Evolutionary conservation across 1,140 invertebrate species (phyloP).

Genomic region (Eueides isabella): DNA sequence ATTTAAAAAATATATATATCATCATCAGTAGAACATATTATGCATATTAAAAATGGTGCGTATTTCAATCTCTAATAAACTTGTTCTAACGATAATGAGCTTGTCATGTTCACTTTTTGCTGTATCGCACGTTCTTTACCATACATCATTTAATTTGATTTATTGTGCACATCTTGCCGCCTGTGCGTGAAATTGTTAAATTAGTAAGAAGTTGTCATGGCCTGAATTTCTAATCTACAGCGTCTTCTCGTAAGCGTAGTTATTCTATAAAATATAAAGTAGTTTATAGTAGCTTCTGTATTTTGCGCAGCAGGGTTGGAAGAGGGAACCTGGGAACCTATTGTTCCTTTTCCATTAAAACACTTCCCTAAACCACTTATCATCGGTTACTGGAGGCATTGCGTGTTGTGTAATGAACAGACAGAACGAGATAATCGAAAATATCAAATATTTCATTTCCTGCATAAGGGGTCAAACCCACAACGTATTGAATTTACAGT

Average conservation of each 20-base stretch:
- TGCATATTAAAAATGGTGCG: not conserved
- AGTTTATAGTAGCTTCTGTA: too few relatives aligned
- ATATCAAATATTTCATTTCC: too few relatives aligned
- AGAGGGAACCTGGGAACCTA: too few relatives aligned
- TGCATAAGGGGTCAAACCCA: too few relatives aligned
- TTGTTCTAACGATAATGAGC: constrained; percentile 28
- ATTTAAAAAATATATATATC: not conserved
- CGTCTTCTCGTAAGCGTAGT: constrained; percentile 6
- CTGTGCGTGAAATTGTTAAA: constrained; percentile 37
- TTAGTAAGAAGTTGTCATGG: constrained; percentile 26
- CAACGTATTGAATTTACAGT: too few relatives aligned
- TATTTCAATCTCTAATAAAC: constrained; percentile 32
- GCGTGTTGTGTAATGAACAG: too few relatives aligned
- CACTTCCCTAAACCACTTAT: too few relatives aligned
- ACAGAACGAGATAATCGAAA: too few relatives aligned
- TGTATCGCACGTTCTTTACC: constrained; percentile 4
- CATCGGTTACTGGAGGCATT: too few relatives aligned
- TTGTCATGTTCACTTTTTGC: constrained; percentile 25
- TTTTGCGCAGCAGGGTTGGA: too few relatives aligned
- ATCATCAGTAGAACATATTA: not conserved
- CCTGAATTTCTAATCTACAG: constrained; percentile 23
- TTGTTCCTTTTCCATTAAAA: too few relatives aligned
- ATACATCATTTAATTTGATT: constrained; percentile 37
- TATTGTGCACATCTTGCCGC: constrained; percentile 30
- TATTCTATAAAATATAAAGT: not conserved